These are phyloP conservation scores for Doris montereyensis DNA, from an alignment of 2,888 invertebrate species.

Conservation along the genomic window DNA sequence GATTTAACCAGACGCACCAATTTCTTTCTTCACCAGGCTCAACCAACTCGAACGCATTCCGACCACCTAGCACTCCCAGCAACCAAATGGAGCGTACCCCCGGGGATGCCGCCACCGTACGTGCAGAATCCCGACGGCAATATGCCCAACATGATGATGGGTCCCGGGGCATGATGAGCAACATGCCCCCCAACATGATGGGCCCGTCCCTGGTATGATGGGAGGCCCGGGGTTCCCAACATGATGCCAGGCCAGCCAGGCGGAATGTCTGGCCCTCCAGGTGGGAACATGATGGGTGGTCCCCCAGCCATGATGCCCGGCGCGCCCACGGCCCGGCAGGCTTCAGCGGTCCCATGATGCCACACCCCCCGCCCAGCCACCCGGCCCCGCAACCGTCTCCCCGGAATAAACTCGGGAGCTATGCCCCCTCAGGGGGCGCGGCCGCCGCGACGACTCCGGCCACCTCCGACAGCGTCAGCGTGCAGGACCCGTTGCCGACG, in stretches of 20 bases:
- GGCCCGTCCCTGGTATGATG: conserved; percentile 46
- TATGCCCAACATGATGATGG: conserved; percentile 57
- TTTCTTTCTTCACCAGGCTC: conserved; percentile 53
- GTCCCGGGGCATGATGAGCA: conserved; percentile 52
- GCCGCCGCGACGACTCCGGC: conserved; percentile 44
- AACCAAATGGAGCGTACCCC: conserved; percentile 52
- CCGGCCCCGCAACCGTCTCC: conserved; percentile 26
- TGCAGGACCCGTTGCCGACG: conserved; percentile 72
- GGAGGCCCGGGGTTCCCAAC: conserved; percentile 43
- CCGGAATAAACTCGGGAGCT: conserved; percentile 26
- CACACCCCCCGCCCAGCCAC: conserved; percentile 32
- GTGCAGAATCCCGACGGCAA: conserved; percentile 58
- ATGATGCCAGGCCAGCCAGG: conserved; percentile 45
- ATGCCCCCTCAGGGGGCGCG: conserved; percentile 33
- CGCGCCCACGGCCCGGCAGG: conserved; percentile 41
- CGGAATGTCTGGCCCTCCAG: conserved; percentile 26
- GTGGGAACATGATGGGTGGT: conserved; percentile 49
- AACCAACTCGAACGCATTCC: conserved; percentile 65
- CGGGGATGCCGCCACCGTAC: conserved; percentile 53
- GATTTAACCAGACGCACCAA: too few species aligned
- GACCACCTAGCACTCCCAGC: conserved; percentile 58
- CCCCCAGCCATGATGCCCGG: conserved; percentile 37
- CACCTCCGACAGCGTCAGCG: conserved; percentile 67
- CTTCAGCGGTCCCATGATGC: conserved; percentile 32
- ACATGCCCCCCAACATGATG: conserved; percentile 47